Percentiles rank a stretch among this genome's conserved stretches.
Conservation (phyloP, 2,797 vertebrate genomes). For the Pantherophis vulpinus region DNA sequence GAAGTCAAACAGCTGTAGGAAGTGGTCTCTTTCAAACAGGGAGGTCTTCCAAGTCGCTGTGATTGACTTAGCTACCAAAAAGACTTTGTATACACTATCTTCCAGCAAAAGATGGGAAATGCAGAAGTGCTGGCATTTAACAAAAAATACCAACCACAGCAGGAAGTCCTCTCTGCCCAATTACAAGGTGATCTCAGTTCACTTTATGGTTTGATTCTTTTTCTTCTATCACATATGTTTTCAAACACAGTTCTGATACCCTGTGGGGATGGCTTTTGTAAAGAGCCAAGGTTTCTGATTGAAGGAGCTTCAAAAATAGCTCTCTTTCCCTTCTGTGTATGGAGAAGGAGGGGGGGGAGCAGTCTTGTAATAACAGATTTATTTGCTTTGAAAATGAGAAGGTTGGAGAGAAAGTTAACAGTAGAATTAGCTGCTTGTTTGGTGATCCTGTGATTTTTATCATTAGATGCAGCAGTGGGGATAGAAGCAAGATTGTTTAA, state of each 20-base stretch:
- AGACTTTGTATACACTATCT: slow-evolving; percentile 71
- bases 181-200: slow-evolving; percentile 78
- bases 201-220: slow-evolving; percentile 75
- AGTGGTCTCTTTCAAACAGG: slow-evolving; percentile 68
- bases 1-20: slow-evolving; percentile 64
- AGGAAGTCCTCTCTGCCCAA: slow-evolving; percentile 77
- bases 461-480: slow-evolving; percentile 50
- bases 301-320: slow-evolving; percentile 78
- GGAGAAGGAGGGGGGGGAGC: slow-evolving; percentile 45
- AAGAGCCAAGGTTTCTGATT: slow-evolving; percentile 78
- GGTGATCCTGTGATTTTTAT: slow-evolving; percentile 63
- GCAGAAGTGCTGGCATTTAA: slow-evolving; percentile 65
- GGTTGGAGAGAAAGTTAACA: slow-evolving; percentile 73
- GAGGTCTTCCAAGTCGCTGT: slow-evolving; percentile 67
- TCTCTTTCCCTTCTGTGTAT: slow-evolving; percentile 70
- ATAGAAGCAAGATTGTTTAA: slow-evolving; percentile 64
- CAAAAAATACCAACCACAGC: slow-evolving; percentile 68
- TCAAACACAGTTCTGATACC: slow-evolving; percentile 74
- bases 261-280: slow-evolving; percentile 79
- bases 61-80: slow-evolving; percentile 70
- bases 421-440: slow-evolving; percentile 75
- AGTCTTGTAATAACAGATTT: slow-evolving; percentile 70
- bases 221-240: slow-evolving; percentile 77
- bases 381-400: slow-evolving; percentile 76
- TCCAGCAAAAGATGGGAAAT: slow-evolving; percentile 71